Evolutionary conservation across 92 coral and sea anemone genomes (phyloP), one percentile per base, ranked within the genome.

Genomic region (Chrysogorgia sp.): DNA sequence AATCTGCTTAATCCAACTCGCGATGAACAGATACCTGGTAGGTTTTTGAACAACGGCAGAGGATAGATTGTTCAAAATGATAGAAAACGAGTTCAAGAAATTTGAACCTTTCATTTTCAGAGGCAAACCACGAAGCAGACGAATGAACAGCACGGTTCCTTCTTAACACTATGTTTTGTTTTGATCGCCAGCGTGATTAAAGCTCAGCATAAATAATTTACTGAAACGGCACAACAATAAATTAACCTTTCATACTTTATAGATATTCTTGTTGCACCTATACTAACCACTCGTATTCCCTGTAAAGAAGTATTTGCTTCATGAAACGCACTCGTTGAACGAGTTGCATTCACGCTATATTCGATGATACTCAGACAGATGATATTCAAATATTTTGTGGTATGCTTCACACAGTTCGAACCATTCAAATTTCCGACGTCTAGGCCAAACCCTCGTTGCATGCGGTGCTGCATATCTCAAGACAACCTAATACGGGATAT

Each of bases 1-100:
- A 72, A 72, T 72, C 79, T 72, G 79, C 79, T 72, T 53, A 72
- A 72, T 55, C 50, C 64, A 53, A 72, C 79, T 53, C 35, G 45
- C 48, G 24, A 56, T 19, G 26, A 72, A 52, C 28, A 28, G 33
- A 52, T 30, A 53, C 52, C 22, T 20, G 21, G 15, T 52, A 34
- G n/a, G 34, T 72, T 55, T 28, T 14, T 9, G n/a, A 72, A n/a
- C 28, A 52, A 34, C 64, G 32, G 34, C 2, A 30, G 2, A 57
- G 65, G 22, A 72, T 47, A 31, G 24, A 28, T 17, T 12, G n/a
- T 3, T 72, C 40, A 53, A 72, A 53, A 60, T 48, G 48, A 24
- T 47, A 28, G 14, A 1, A 15, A 47, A 69, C 76, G 17, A 24
- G 13, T 1, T 35, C 35, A 23, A 22, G 13, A 40, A 41, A 37